These are phyloP conservation scores for Macaca fascicularis DNA, from an alignment of 2,113 vertebrate species.

Conservation along the genomic window T2T-MFA8v1.1 NC_088379.1:109723501-109724000, in stretches of 20 bases:
- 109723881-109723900: background rate
- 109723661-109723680: constrained; percentile 34
- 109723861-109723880: background rate
- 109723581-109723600: constrained; percentile 39
- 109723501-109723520: background rate
- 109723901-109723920: background rate
- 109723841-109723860: background rate
- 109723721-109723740: background rate
- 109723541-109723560: background rate
- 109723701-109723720: constrained; percentile 9
- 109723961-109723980: background rate
- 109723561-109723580: background rate
- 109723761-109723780: background rate
- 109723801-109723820: background rate
- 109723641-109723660: constrained; percentile 3
- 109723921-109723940: background rate
- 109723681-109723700: constrained; percentile 26
- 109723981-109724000: background rate
- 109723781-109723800: constrained; percentile 16
- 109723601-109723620: background rate
- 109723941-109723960: background rate
- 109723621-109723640: constrained; percentile 34
- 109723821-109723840: background rate
- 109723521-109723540: background rate
- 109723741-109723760: constrained; percentile 29